A percentile compares a stretch with the other conserved stretches of the same genome.
Evolutionary conservation across 2,888 invertebrate genomes (phyloP).

Genomic region (Andrena flavipes): DNA sequence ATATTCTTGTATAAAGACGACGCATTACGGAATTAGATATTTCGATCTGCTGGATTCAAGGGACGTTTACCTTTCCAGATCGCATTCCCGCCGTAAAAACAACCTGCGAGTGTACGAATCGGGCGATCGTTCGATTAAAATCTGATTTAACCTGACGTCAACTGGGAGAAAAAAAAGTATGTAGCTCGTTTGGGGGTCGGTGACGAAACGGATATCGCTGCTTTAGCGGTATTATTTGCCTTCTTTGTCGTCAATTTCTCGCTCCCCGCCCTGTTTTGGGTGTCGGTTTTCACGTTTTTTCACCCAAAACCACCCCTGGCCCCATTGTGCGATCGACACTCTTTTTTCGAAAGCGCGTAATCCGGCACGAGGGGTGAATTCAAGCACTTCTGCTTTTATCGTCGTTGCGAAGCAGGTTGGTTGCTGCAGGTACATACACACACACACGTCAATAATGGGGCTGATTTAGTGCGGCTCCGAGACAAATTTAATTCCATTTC

Average conservation of each 20-base stretch:
- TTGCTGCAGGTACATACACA: conserved; percentile 80
- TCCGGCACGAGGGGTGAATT: conserved; percentile 80
- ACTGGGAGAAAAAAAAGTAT: conserved; percentile 49
- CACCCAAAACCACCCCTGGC: conserved; percentile 82
- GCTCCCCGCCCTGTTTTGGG: conserved; percentile 83
- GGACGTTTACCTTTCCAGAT: not conserved
- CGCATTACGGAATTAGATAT: too few relatives aligned
- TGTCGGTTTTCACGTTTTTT: conserved; percentile 84
- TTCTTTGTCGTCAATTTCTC: conserved; percentile 83
- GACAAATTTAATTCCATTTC: conserved; percentile 33
- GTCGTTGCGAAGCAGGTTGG: conserved; percentile 80
- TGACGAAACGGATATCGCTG: conserved; percentile 81
- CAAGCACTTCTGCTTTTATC: conserved; percentile 79
- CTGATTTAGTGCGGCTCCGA: conserved; percentile 52
- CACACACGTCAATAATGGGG: conserved; percentile 60
- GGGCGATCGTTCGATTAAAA: conserved; percentile 70
- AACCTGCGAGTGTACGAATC: conserved; percentile 54
- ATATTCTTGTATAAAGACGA: too few relatives aligned
- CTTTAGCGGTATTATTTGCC: conserved; percentile 81
- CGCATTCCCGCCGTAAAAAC: not conserved
- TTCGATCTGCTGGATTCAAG: too few relatives aligned
- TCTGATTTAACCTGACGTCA: conserved; percentile 63
- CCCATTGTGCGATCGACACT: conserved; percentile 76
- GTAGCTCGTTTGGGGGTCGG: conserved; percentile 50
- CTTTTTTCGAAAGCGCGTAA: conserved; percentile 81